Base-by-base conservation (phyloP, 2,797 vertebrate genomes). In the Taeniopygia guttata region DNA sequence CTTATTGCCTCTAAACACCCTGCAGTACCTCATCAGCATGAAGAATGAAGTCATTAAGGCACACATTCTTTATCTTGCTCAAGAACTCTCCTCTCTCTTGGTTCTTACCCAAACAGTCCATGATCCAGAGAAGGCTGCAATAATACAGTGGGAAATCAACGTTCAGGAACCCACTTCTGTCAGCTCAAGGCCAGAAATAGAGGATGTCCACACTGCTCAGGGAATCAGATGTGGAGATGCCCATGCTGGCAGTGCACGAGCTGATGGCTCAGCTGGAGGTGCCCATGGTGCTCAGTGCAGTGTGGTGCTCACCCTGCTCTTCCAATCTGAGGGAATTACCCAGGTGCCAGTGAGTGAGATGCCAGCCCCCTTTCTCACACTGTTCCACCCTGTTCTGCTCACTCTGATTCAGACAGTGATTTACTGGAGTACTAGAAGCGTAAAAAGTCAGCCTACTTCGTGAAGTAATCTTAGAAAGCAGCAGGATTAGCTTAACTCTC, bases 201-300 rank as follows among this genome's bases (percentile, higher is more conserved):
- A 60, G 7, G 16, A 7, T 9, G 5, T 16, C 18, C 8, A 5
- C 4, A 2, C 26, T 19, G 23, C n/a, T 30, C 26, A 27, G 27
- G 52, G 23, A 42, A 54, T 23, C 9, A 13, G 64, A 15, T 49
- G 43, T 12, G 42, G 34, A 76, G 23, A 21, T 45, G 29, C 7
- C n/a, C 43, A 10, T 3, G 18, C 8, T 29, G 32, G 59, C 52
- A 49, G 51, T 1, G 0, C 30, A 7, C 1, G 5, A 59, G 45
- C 48, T 54, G 43, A 8, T 49, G 32, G 25, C 67, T 76, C 67
- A 43, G 36, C 58, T 78, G 45, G n/a, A 43, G 67, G n/a, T 7
- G 34, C 32, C 40, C 11, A 0, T 38, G 63, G 46, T 43, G 18
- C 20, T 34, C 45, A 55, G 74, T 3, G 12, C 0, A 3, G n/a